A percentile compares a stretch with the other conserved stretches of the same genome.
Conservation (phyloP, 2,113 vertebrate genomes). For the Falcunculus frontatus region DNA sequence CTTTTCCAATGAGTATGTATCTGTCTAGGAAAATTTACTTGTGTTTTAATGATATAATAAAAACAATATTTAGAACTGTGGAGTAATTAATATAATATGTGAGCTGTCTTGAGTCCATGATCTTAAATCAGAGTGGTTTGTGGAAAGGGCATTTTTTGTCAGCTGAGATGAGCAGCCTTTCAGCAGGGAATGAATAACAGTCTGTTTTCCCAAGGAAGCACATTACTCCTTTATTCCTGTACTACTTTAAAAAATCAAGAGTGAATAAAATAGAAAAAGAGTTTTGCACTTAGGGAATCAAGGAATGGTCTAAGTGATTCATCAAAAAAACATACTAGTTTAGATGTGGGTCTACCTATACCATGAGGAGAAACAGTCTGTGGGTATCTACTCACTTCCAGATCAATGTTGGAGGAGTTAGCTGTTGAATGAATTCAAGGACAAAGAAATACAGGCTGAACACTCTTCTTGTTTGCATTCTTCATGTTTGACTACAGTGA, state of each 20-base stretch:
- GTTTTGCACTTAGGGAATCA: neutral
- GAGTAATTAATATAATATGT: neutral
- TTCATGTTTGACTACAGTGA: neutral
- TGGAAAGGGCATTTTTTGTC: neutral
- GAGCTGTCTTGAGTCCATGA: neutral
- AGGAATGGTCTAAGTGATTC: neutral
- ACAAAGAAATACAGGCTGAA: neutral
- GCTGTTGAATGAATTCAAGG: neutral
- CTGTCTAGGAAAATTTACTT: neutral
- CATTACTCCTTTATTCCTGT: neutral
- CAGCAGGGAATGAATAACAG: neutral
- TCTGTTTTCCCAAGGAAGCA: neutral
- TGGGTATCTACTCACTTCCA: neutral
- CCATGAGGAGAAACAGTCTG: neutral
- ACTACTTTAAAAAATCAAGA: neutral
- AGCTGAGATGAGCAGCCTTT: neutral
- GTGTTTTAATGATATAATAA: neutral
- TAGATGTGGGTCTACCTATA: neutral
- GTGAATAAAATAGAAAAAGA: neutral
- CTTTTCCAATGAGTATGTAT: neutral
- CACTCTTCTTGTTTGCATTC: neutral
- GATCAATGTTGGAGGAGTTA: neutral
- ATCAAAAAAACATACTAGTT: neutral
- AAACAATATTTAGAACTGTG: neutral
- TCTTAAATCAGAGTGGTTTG: neutral